phyloP scores from a whole-genome alignment of 2,113 vertebrate genomes.

The Natator depressus region DNA sequence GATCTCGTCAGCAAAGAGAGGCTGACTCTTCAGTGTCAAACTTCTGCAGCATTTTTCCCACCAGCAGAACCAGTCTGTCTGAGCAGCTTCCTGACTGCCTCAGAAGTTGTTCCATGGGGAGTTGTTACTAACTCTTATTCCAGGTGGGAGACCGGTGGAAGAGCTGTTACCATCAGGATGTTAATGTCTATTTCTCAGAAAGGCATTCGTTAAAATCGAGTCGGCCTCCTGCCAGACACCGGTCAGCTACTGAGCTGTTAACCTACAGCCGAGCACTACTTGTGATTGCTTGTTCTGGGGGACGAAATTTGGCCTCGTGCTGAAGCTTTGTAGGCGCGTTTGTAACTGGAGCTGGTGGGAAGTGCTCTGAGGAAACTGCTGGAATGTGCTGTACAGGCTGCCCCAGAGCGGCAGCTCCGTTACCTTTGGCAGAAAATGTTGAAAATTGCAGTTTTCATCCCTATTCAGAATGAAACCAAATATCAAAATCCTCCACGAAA shows the following conservation, averaged over 20 bases:
- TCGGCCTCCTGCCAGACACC: not conserved
- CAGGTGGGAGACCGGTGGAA: not conserved
- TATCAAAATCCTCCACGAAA: not conserved
- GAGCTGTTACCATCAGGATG: not conserved
- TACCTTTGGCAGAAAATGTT: not conserved
- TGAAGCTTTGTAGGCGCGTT: not conserved
- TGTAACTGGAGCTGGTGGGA: not conserved
- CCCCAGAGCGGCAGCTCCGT: not conserved
- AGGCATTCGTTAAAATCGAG: not conserved
- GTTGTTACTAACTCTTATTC: not conserved
- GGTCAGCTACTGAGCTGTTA: not conserved
- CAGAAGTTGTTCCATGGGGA: not conserved
- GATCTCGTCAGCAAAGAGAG: not conserved
- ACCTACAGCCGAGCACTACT: not conserved
- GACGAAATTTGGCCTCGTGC: not conserved
- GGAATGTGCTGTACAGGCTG: not conserved
- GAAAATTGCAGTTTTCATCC: not conserved
- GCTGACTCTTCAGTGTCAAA: not conserved
- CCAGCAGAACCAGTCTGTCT: not conserved
- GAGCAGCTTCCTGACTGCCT: not conserved
- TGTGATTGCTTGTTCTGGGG: not conserved
- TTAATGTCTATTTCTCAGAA: not conserved
- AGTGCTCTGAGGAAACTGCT: not conserved
- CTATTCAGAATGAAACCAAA: not conserved
- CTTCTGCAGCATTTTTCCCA: not conserved